A percentile compares a stretch with the other conserved stretches of the same genome.
Conservation (phyloP, 2,113 vertebrate species). For the Rallus limicola region DNA sequence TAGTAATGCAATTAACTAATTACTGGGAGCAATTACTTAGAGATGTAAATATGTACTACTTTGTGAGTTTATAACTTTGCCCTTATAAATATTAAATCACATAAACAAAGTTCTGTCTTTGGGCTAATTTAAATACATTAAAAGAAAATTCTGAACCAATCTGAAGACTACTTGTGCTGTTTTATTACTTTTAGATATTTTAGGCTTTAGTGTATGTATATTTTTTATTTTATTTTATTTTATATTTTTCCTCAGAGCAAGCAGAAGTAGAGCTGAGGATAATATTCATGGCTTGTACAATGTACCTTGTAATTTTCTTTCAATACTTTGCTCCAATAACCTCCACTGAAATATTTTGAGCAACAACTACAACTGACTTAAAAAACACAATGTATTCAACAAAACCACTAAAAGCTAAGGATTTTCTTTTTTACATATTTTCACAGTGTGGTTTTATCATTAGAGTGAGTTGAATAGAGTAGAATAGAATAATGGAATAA, state of each 20-base stretch:
- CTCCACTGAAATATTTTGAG: background rate
- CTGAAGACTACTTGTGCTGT: background rate
- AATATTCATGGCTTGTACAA: background rate
- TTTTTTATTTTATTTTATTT: no score
- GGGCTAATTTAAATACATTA: constrained; percentile 14
- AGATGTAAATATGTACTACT: constrained; percentile 57
- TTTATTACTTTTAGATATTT: constrained; percentile 1
- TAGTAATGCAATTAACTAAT: constrained; percentile 63
- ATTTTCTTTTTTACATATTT: background rate
- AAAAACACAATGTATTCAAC: background rate
- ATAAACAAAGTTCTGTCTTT: constrained; percentile 31
- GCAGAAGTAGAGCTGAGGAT: background rate
- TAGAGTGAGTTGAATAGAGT: background rate
- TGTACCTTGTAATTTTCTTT: background rate
- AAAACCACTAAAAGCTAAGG: background rate
- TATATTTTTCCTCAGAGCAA: background rate
- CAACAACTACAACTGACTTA: background rate
- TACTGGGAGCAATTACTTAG: constrained; percentile 62
- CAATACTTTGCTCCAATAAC: background rate
- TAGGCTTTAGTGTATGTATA: background rate
- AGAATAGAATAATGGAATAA: background rate
- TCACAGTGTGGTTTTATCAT: background rate
- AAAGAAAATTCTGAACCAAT: constrained; percentile 11
- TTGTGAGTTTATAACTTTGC: constrained; percentile 57
- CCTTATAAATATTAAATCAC: constrained; percentile 59